phyloP scores from a whole-genome alignment of 2,888 invertebrate genomes.

The Endotricha flammealis region DNA sequence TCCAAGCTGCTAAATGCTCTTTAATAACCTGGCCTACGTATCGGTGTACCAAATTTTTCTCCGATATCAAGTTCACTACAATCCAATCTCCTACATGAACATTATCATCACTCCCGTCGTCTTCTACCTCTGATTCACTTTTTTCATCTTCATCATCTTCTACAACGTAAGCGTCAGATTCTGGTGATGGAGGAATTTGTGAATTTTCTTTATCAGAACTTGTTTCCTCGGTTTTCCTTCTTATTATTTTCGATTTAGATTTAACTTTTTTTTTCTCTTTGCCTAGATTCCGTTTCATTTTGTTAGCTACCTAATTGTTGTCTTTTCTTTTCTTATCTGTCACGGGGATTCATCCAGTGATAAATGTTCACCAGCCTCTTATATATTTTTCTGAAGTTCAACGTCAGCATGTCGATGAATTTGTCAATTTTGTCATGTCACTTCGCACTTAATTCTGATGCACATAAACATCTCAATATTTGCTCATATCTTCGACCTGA shows the following conservation, averaged over 20 bases:
- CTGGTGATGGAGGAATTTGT: constrained; percentile 17
- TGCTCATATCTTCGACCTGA: too few species aligned
- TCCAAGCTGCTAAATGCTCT: constrained; percentile 14
- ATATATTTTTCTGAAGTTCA: too few species aligned
- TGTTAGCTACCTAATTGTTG: too few species aligned
- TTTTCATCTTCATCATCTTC: constrained; percentile 11
- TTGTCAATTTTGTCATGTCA: too few species aligned
- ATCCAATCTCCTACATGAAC: constrained; percentile 22
- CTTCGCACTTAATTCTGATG: too few species aligned
- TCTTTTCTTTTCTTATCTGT: too few species aligned
- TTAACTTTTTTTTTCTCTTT: too few species aligned
- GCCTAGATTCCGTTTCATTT: too few species aligned
- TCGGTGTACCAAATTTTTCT: constrained; percentile 22
- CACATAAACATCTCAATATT: too few species aligned
- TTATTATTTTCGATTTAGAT: constrained; percentile 12
- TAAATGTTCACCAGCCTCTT: too few species aligned
- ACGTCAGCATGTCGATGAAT: too few species aligned
- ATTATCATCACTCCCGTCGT: constrained; percentile 15
- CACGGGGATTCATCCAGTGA: too few species aligned
- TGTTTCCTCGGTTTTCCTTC: constrained; percentile 10
- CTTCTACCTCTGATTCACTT: constrained; percentile 12
- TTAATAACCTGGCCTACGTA: constrained; percentile 23
- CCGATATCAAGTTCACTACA: constrained; percentile 22
- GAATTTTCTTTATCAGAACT: constrained; percentile 14
- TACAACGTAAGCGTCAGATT: constrained; percentile 11